Base-by-base conservation (phyloP, 2,888 invertebrate species). In the Luffia ferchaultella region DNA sequence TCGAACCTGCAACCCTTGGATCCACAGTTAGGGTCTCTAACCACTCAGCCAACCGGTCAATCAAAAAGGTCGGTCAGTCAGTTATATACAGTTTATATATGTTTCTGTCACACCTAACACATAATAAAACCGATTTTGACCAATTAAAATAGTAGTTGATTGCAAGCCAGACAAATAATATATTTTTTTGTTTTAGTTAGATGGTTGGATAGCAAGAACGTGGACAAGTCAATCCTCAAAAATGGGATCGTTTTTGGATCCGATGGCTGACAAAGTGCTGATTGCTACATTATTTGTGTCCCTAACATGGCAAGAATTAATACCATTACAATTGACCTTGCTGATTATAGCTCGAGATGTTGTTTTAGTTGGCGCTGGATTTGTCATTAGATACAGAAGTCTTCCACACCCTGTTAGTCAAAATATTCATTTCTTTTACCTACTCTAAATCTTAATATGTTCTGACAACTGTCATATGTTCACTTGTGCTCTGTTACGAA, bases 181-280 rank as follows among this genome's bases (percentile, higher is more conserved):
- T 45, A 30, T 55, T 49, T 50, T 50, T 56, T 54, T 67, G 63
- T 69, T 77, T 42, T 69, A 95, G 94, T 70, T 95, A 49, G 98
- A 99, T 85, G 98, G 98, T 5, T 96, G 93, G 89, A 97, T 99
- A 67, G 98, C 98, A 0, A 87, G 98, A 52, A 93, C 91, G 49
- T 97, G 93, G 89, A 88, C 90, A 55, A 91, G 92, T 30, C 98
- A 99, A 71, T 91, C 94, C 18, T 95, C 97, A 20, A 93, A 94
- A 68, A 88, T 96, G 66, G 98, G 98, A 0, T 96, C 96, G 52
- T 96, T 97, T 64, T 74, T 99, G 16, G 98, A 99, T 76, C 98
- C 98, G 0, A 88, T 97, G 85, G 98, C 98, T 1, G 98, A 99
- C 72, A 99, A 99, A 84, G 85, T 98, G 41, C 85, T 99, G 1